Evolutionary conservation across 2,888 invertebrate species (phyloP).

Genomic region (Hyposoter dolosus): DNA sequence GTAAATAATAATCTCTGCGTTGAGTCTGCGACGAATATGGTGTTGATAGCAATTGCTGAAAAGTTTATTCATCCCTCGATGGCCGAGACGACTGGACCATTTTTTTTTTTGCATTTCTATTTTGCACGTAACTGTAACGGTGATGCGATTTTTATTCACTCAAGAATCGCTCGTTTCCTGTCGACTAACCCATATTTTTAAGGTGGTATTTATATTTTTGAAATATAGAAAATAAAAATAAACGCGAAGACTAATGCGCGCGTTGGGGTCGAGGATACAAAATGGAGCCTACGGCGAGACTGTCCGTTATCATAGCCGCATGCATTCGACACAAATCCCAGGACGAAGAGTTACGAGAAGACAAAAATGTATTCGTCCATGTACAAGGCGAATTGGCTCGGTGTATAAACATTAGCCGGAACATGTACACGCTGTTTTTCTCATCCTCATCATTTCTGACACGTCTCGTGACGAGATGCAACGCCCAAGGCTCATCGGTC

Average conservation of each 20-base stretch:
- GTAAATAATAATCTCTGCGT: background rate
- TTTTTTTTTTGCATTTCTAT: background rate
- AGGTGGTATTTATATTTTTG: background rate
- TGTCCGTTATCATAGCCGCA: conserved; percentile 73
- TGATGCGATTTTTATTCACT: background rate
- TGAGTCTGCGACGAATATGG: background rate
- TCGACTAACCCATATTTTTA: conserved; percentile 15
- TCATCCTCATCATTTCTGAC: conserved; percentile 54
- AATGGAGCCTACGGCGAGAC: conserved; percentile 71
- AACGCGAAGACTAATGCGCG: conserved; percentile 45
- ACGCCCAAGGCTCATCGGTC: conserved; percentile 52
- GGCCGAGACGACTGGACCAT: background rate
- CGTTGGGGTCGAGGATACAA: conserved; percentile 44
- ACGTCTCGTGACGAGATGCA: conserved; percentile 57
- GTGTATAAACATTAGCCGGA: conserved; percentile 40
- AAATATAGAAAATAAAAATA: conserved; percentile 19
- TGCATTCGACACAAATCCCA: conserved; percentile 64
- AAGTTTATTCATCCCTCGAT: background rate
- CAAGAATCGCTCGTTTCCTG: background rate
- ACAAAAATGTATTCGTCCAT: conserved; percentile 11
- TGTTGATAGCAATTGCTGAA: background rate
- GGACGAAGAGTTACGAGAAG: conserved; percentile 21
- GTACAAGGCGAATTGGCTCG: background rate
- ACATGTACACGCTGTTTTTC: conserved; percentile 34
- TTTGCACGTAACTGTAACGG: background rate